Evolutionary conservation across 2,113 vertebrate genomes (phyloP), one percentile per base, ranked within the genome.

Genomic region (Phasianus colchicus): DNA sequence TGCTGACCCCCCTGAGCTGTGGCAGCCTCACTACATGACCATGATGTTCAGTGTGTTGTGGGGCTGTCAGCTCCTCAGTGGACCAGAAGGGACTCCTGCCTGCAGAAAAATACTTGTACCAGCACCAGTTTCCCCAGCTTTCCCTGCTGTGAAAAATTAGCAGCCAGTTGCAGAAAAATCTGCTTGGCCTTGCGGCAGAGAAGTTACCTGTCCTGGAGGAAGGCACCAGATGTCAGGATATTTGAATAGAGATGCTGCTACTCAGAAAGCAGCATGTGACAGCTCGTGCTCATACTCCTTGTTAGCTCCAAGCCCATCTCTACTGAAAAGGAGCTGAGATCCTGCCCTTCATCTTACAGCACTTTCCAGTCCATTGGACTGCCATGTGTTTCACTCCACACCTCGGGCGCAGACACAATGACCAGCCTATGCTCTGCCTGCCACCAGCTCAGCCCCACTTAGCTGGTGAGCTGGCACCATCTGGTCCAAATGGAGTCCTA

Each of bases 31-130:
- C 6, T 7, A 30, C 34, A 4, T 30, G 45, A 36, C 36, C 5
- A 2, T 1, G 1, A 64, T 36, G 47, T 13, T 82, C 2, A 1
- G 11, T 16, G 10, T 9, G 4, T 58, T 3, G 2, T 1, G 3
- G 13, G 21, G 21, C 10, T 9, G 36, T 48, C 50, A 66, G 9
- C 24, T 86, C 43, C 45, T 83, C 70, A 27, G 11, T 81, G n/a
- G 65, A 34, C 34, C 25, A 74, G 57, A 66, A 77, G 8, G 70
- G 9, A 57, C 5, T 55, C 34, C 36, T 92, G 21, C 17, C 67
- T 36, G 15, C 15, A 72, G 47, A 43, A 69, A 75, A 74, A 12
- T 54, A 38, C 21, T 79, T 77, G 40, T 32, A 70, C 52, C 24
- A 47, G 11, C 61, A 40, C 10, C 42, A 54, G 24, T 42, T 73